Evolutionary conservation across 2,113 vertebrate species (phyloP), one percentile per base, ranked within the genome.

Genomic region (Telmatochromis brachygnathus): DNA sequence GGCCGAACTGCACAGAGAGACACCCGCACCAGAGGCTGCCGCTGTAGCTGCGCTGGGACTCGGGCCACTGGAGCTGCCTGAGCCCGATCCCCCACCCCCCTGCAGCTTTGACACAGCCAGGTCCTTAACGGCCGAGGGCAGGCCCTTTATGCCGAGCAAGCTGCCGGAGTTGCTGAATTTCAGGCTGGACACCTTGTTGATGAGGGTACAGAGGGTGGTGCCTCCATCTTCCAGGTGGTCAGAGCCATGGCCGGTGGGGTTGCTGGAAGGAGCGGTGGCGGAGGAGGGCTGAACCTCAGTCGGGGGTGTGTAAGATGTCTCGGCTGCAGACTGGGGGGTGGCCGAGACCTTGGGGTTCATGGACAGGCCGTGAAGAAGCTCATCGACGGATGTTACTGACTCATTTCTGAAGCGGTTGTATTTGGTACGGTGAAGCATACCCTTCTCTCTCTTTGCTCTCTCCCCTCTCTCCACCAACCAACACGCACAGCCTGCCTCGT

Each of bases 381-480:
- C 99, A 97, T 99, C 98, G 94, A 98, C 97, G 88, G 99, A 99
- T 92, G 99, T 99, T 97, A 99, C 98, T 86, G 98, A 99, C 97
- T 99, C 99, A 97, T 99, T 99, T 97, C 98, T 99, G 98, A 99
- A 99, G 97, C 98, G 98, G 97, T 98, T 99, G 97, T 99, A 99
- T 97, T 99, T 99, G 96, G 98, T 98, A 97, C 98, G 98, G 96
- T 99, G 98, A 98, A 99, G 99, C 99, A 99, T 99, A 97, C 98
- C 98, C 98, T 97, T 98, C 96, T 96, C 97, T 97, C 97, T 97
- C 92, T 90, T 65, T 85, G 93, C 91, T 88, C 91, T 90, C 94
- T 95, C 96, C 96, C 97, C 92, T 93, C 92, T 91, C 91, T 89
- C 91, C 94, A 94, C 96, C 90, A 90, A 97, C 95, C 95, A 96